Evolutionary conservation across 2,797 vertebrate genomes (phyloP), one percentile per base, ranked within the genome.

Genomic region (Sebastiscus albofasciatus): DNA sequence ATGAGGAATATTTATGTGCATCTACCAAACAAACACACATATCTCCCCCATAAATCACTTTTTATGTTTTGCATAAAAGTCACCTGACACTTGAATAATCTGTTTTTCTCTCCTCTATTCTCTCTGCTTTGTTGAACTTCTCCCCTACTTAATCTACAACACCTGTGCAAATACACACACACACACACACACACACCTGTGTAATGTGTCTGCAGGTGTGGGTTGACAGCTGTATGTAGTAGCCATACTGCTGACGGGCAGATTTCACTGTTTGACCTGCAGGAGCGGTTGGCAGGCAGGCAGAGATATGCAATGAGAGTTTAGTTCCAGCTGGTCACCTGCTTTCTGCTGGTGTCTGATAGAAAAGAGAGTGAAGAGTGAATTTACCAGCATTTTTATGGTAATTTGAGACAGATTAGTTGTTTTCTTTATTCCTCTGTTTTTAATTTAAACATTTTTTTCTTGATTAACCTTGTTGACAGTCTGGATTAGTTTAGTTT

Each of bases 221-320:
- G 20, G 24, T 8, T 22, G n/a, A 72, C 56, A 68, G 67, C 64
- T 67, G 61, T 55, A 75, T 76, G 16, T 71, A 42, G 46, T 12
- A 56, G 64, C 61, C 2, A 0, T 14, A 11, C 14, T 59, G 67
- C 76, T 69, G 67, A 75, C 78, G 22, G 52, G 46, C 70, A 46
- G 46, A 71, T 67, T 75, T 75, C 39, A 52, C 70, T 13, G 73
- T 88, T 71, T 70, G 72, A 79, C 81, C 77, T 69, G 85, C 11
- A 1, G 0, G 42, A 65, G 59, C 6, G 31, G 33, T 73, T 78
- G 24, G 42, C 42, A 46, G 42, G 75, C 66, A 68, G 67, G 39
- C 18, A 14, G 34, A 65, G 56, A 72, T 66, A 14, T 59, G 4
- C 5, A 24, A 3, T 12, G 12, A 68, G 83, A 67, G 42, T 62